A percentile compares a stretch with the other conserved stretches of the same genome.
Conservation (phyloP, 2,888 invertebrate genomes). For the Salticus scenicus region DNA sequence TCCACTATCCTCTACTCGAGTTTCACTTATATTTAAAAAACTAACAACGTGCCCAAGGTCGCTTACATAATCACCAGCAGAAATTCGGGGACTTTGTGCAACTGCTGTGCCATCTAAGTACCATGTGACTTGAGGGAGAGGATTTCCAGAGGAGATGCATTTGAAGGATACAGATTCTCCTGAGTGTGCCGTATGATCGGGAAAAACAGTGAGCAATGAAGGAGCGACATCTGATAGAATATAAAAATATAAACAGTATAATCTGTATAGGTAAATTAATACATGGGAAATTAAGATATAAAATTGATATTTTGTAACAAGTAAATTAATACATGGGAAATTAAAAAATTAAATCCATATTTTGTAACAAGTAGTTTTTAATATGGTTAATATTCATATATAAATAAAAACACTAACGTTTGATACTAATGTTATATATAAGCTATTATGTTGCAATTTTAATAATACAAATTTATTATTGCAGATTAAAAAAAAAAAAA, state of each 20-base stretch:
- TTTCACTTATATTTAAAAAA: conserved; percentile 75
- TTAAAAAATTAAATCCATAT: too few species aligned
- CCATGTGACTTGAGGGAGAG: conserved; percentile 73
- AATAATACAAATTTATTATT: too few species aligned
- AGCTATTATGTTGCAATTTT: too few species aligned
- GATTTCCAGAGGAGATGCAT: conserved; percentile 73
- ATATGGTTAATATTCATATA: too few species aligned
- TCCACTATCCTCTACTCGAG: conserved; percentile 51
- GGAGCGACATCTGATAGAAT: conserved; percentile 52
- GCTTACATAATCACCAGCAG: conserved; percentile 74
- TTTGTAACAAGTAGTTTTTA: too few species aligned
- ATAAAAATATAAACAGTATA: background rate
- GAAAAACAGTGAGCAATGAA: conserved; percentile 52
- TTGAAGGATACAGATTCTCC: conserved; percentile 55
- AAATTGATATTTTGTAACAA: too few species aligned
- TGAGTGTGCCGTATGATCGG: conserved; percentile 37
- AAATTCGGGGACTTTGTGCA: conserved; percentile 72
- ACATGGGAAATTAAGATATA: background rate
- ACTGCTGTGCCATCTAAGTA: conserved; percentile 74
- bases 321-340: too few species aligned
- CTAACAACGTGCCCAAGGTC: conserved; percentile 75
- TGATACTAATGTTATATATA: too few species aligned
- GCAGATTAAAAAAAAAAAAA: too few species aligned
- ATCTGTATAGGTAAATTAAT: background rate
- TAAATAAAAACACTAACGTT: too few species aligned